Conservation (phyloP, 2,113 vertebrate species). For the Melanerpes formicivorus region DNA sequence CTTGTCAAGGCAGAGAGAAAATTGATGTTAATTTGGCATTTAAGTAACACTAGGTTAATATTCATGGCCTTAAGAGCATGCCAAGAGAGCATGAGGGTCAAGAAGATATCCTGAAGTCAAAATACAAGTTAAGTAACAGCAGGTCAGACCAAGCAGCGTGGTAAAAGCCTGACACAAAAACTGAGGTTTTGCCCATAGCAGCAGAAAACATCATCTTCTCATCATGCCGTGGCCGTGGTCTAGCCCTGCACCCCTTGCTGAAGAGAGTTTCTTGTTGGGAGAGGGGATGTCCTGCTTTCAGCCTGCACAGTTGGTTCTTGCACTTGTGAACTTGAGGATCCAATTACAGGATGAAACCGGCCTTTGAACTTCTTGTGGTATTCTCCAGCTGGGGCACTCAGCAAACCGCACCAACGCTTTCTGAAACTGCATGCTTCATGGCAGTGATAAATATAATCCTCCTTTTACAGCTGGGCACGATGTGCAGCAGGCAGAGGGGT, state of each 20-base stretch:
- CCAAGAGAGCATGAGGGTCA: neutral
- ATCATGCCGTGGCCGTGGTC: fast-evolving
- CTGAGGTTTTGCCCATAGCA: fast-evolving
- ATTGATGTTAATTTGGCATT: neutral
- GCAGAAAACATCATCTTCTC: fast-evolving
- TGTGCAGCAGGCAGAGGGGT: neutral
- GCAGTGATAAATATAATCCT: neutral
- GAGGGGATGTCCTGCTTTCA: neutral
- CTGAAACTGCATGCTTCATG: neutral
- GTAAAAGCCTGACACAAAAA: neutral
- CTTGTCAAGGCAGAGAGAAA: neutral
- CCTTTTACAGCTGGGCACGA: neutral
- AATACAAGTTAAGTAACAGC: neutral
- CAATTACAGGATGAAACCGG: conserved; percentile 26
- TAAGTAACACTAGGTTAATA: neutral
- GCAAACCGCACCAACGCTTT: neutral
- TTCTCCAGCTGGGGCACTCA: conserved; percentile 47
- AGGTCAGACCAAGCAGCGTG: neutral
- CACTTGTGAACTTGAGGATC: conserved; percentile 58
- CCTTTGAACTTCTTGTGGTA: conserved; percentile 65
- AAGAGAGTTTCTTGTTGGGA: fast-evolving
- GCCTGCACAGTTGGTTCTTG: conserved; percentile 48
- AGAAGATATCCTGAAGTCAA: neutral
- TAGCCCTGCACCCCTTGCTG: fast-evolving
- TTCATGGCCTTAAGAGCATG: neutral